These are phyloP conservation scores for Misgurnus mizolepis DNA, from an alignment of 2,113 vertebrate genomes.

Conservation along the genomic window DNA sequence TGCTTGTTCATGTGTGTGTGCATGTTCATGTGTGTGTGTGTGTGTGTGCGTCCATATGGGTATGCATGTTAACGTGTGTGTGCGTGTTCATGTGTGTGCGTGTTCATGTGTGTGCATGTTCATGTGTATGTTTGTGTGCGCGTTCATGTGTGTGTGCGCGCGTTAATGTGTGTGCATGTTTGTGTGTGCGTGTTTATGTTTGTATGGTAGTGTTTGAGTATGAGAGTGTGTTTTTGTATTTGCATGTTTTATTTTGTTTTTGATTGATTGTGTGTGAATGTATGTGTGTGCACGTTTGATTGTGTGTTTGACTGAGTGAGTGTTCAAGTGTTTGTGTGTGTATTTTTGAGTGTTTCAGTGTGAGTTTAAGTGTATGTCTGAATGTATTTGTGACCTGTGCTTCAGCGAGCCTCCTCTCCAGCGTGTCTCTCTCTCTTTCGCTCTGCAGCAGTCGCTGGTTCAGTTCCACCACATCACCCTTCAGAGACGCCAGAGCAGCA, in stretches of 20 bases:
- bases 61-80: neutral
- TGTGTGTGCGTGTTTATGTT: neutral
- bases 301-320: neutral
- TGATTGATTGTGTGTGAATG: too few species aligned
- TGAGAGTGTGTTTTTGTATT: neutral
- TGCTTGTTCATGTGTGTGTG: neutral
- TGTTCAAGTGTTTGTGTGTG: neutral
- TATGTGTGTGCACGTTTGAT: neutral
- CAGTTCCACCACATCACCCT: conserved; percentile 83
- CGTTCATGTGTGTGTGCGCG: neutral
- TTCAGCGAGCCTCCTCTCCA: conserved; percentile 86
- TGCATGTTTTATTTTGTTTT: neutral
- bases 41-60: neutral
- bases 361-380: neutral
- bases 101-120: neutral
- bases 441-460: conserved; percentile 85
- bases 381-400: conserved; percentile 76
- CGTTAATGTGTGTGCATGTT: neutral
- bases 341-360: neutral
- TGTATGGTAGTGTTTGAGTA: neutral
- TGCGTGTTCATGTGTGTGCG: neutral
- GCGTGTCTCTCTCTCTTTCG: conserved; percentile 79
- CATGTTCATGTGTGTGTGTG: neutral
- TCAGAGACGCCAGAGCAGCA: conserved; percentile 85
- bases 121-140: neutral